Evolutionary conservation across 1,140 invertebrate species (phyloP).

Genomic region (Drosophila virilis): DNA sequence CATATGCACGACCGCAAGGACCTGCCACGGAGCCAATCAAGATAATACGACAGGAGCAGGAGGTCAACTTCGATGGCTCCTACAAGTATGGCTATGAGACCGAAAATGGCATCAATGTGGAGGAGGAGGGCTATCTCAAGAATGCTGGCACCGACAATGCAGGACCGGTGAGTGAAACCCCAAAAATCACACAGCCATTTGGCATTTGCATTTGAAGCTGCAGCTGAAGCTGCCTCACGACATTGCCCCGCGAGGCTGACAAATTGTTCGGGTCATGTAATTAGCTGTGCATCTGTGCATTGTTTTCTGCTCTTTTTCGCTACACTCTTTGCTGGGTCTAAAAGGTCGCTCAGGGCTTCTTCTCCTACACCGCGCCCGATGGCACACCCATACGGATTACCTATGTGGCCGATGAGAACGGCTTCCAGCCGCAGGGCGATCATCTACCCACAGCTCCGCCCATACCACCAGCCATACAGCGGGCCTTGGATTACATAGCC

Average conservation of each 20-base stretch:
- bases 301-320: conserved; percentile 22
- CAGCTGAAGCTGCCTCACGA: conserved; percentile 24
- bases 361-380: conserved; percentile 90
- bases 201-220: conserved; percentile 50
- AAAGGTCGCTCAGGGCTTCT: conserved; percentile 87
- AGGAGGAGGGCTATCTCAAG: conserved; percentile 89
- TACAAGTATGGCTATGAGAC: conserved; percentile 88
- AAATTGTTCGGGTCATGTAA: conserved; percentile 36
- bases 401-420: conserved; percentile 92
- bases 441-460: conserved; percentile 89
- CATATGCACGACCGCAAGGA: conserved; percentile 69
- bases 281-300: conserved; percentile 24
- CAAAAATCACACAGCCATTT: conserved; percentile 23
- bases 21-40: conserved; percentile 85
- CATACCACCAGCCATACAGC: conserved; percentile 87
- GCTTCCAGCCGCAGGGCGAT: conserved; percentile 87
- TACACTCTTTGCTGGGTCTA: neutral
- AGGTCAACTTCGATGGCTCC: conserved; percentile 88
- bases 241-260: conserved; percentile 17
- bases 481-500: conserved; percentile 87
- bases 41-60: conserved; percentile 87
- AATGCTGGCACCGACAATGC: conserved; percentile 88
- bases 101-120: conserved; percentile 88
- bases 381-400: conserved; percentile 88
- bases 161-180: conserved; percentile 78